Evolutionary conservation across 2,797 vertebrate species (phyloP).

Genomic region (Erpetoichthys calabaricus): DNA sequence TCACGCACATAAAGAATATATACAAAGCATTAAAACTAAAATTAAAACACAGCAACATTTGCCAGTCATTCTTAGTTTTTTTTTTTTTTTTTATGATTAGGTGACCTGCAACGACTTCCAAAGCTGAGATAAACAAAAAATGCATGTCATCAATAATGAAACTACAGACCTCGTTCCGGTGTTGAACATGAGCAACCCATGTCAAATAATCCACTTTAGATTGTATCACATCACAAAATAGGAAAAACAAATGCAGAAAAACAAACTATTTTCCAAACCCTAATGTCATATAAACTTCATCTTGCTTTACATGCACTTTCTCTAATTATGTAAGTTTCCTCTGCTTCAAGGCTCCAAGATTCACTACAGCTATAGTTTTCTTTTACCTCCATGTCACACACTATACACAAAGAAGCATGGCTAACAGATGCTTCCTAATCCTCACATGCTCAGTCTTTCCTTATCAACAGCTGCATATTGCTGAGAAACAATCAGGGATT

Average conservation of each 20-base stretch:
- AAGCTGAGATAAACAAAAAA: no score
- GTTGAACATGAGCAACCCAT: slow-evolving; percentile 71
- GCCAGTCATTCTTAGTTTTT: no score
- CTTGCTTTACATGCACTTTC: slow-evolving; percentile 25
- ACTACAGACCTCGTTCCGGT: slow-evolving; percentile 62
- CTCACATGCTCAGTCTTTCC: slow-evolving; percentile 41
- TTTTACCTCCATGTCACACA: slow-evolving; percentile 31
- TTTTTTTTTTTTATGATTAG: no score
- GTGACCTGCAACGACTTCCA: no score
- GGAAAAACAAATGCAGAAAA: slow-evolving; percentile 28
- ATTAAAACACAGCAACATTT: no score
- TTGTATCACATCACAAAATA: slow-evolving; percentile 44
- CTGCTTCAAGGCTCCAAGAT: slow-evolving; percentile 23
- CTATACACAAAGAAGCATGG: slow-evolving; percentile 31
- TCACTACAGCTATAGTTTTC: slow-evolving; percentile 11
- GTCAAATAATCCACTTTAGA: slow-evolving; percentile 44
- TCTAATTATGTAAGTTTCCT: slow-evolving; percentile 26
- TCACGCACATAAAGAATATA: no score
- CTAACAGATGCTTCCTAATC: slow-evolving; percentile 37
- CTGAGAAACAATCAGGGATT: slow-evolving; percentile 61
- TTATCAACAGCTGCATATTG: slow-evolving; percentile 43
- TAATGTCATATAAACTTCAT: slow-evolving; percentile 25
- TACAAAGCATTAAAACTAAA: no score
- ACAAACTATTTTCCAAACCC: slow-evolving; percentile 28
- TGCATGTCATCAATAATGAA: not conserved